Evolutionary conservation across 2,888 invertebrate genomes (phyloP).

Genomic region (Meiosimyza decipiens): DNA sequence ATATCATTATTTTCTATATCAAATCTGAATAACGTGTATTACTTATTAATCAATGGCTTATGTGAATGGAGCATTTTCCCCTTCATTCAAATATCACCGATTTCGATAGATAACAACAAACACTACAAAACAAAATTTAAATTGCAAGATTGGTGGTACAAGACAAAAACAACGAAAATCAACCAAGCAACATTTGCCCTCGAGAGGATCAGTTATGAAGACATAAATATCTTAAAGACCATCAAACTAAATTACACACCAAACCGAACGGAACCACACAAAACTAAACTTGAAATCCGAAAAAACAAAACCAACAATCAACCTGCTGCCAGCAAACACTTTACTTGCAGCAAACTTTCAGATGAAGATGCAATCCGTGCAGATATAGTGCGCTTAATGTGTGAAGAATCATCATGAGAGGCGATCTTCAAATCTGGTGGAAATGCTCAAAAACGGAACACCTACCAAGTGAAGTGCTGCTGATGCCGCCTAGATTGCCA

Average conservation of each 20-base stretch:
- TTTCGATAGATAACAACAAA: no score
- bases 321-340: conserved; percentile 27
- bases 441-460: conserved; percentile 24
- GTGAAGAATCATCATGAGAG: conserved; percentile 32
- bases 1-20: no score
- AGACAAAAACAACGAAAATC: conserved; percentile 31
- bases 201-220: conserved; percentile 47
- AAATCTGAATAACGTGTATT: no score
- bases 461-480: conserved; percentile 1
- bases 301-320: conserved; percentile 25
- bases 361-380: conserved; percentile 32
- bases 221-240: conserved; percentile 47
- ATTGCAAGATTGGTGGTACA: conserved; percentile 10
- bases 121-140: background rate
- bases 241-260: conserved; percentile 38
- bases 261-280: background rate
- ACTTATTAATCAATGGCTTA: no score
- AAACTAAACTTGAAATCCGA: no score
- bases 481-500: conserved; percentile 4
- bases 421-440: conserved; percentile 8
- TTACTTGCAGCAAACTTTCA: background rate
- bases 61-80: no score
- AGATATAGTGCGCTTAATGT: conserved; percentile 38
- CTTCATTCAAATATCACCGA: no score
- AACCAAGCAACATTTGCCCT: conserved; percentile 33